Evolutionary conservation across 2,888 invertebrate genomes (phyloP), one percentile per base, ranked within the genome.

Genomic region (Diachrysia chrysitis): DNA sequence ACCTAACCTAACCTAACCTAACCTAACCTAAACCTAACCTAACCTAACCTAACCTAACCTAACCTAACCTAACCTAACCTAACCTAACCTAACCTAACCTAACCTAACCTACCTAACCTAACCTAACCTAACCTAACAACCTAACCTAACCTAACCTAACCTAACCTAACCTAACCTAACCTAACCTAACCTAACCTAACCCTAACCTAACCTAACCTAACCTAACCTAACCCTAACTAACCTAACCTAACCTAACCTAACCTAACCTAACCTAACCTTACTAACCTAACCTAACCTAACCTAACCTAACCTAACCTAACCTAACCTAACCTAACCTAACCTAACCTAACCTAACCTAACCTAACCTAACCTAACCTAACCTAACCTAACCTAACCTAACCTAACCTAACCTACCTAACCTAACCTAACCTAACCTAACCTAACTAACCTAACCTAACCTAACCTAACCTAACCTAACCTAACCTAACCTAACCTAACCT

Each of bases 11-110:
- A 63, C 71, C 61, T 68, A 63, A 64, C 63, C 66, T 66, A 57
- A 61, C 25, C 25, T 25, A 25, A 25, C 25, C 25, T 25, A 25
- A 25, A 2, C 66, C 62, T 62, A 67, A 67, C 67, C 67, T 67
- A 67, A 67, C 67, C 67, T 67, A 67, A 67, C 67, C 67, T 66
- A 66, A 69, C 72, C 72, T 72, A 69, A 72, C 72, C 72, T 72
- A 69, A 72, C 72, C 72, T 72, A 69, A 72, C 72, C 73, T 73
- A 69, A 73, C 73, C 73, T 73, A 69, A 73, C 73, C 73, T 73
- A 69, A 73, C 73, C 73, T 73, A 69, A 73, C 73, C 73, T 73
- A 69, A 73, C 73, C 73, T 73, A 69, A 25, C 25, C 25, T 25
- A 25, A 25, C 25, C 25, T 25, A 25, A 25, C 25, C 25, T 6